Evolutionary conservation across 2,797 vertebrate genomes (phyloP), one percentile per base, ranked within the genome.

Genomic region (Coregonus suidteri): DNA sequence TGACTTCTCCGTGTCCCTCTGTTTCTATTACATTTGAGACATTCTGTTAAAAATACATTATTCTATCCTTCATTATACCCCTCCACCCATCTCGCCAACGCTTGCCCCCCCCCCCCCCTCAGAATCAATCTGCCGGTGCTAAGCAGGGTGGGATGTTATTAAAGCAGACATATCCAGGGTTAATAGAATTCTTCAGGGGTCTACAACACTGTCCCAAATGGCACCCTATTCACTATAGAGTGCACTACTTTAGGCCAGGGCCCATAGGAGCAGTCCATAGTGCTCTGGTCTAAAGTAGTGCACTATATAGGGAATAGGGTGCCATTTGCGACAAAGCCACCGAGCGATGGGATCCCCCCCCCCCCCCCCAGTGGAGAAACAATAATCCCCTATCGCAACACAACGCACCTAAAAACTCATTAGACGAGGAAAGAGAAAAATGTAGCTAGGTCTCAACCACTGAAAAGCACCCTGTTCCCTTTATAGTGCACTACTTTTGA

Each of bases 151-250:
- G 86, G 84, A 87, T 89, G 87, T 91, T 91, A 91, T 93, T 92
- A 90, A 88, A 83, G 73, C 75, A 86, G 89, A 91, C 91, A 90
- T 91, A 90, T 92, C 86, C 86, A 86, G 90, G 91, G 91, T 90
- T 93, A 93, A 92, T 93, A 88, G 88, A 93, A 93, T 92, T 89
- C 88, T 91, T 89, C 89, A 89, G 90, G 90, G 91, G 83, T 93
- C 91, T 87, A 86, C 79, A 88, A 81, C 84, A 6, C 54, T n/a
- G 54, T 56, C 54, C 54, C 3, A n/a, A n/a, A 56, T 5, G 3
- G 2, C 6, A 6, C 54, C 54, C 4, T 56, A 1, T 56, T 56
- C 16, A 0, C 16, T 56, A 4, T 56, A 6, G 4, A 1, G 54
- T n/a, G 18, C 18, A n/a, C 54, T n/a, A 1, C 1, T n/a, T 56